These are phyloP conservation scores for Coryphaenoides rupestris DNA, from an alignment of 2,113 vertebrate species.

Conservation along the genomic window DNA sequence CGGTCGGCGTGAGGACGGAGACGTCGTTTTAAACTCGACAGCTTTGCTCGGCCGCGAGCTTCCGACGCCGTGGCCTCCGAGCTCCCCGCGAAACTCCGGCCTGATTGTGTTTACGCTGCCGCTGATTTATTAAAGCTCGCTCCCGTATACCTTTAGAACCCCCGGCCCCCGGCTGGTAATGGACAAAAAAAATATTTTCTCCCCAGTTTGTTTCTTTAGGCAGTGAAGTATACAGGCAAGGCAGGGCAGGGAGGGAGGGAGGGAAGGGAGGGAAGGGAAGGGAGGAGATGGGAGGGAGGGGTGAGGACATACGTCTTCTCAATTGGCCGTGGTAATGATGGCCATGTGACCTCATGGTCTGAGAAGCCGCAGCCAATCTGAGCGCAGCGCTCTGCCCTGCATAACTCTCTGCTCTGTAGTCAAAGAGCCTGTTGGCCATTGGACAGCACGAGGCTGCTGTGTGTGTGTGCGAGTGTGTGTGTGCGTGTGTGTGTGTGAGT, in stretches of 20 bases:
- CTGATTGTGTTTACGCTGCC: constrained; percentile 69
- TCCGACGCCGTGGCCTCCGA: constrained; percentile 54
- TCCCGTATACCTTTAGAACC: constrained; percentile 44
- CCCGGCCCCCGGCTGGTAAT: constrained; percentile 51
- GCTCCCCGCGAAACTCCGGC: constrained; percentile 35
- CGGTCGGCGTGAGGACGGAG: constrained; percentile 51
- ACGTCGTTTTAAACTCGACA: constrained; percentile 46
- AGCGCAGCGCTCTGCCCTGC: neutral
- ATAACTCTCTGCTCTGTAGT: too few relatives aligned
- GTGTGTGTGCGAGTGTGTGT: too few relatives aligned
- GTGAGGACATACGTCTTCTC: constrained; percentile 55
- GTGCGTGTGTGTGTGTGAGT: too few relatives aligned
- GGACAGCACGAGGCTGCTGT: too few relatives aligned
- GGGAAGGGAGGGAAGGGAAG: constrained; percentile 11
- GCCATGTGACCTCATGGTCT: constrained; percentile 59
- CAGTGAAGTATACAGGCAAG: constrained; percentile 50
- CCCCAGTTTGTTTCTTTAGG: constrained; percentile 69
- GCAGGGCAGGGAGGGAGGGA: constrained; percentile 5
- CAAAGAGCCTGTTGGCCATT: too few relatives aligned
- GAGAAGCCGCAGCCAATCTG: constrained; percentile 35
- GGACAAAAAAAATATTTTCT: constrained; percentile 60
- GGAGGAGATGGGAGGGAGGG: too few relatives aligned
- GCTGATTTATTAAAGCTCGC: constrained; percentile 63
- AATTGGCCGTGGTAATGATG: constrained; percentile 46
- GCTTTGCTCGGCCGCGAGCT: constrained; percentile 33